Percentiles rank a stretch among this genome's conserved stretches.
phyloP scores from a whole-genome alignment of 2,113 vertebrate species.

The Gallinago paraguaiae region DNA sequence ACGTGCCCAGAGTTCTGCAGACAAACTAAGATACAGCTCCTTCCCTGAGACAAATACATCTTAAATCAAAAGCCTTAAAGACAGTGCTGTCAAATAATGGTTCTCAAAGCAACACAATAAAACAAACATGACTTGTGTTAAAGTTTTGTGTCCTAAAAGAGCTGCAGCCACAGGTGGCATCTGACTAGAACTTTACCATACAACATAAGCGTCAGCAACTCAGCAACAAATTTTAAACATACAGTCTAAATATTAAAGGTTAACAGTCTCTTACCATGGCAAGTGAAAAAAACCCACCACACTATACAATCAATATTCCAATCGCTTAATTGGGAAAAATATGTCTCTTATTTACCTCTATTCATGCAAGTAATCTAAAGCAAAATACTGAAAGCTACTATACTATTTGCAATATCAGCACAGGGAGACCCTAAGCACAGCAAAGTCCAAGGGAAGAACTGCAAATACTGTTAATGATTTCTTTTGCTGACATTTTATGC shows the following conservation, averaged over 20 bases:
- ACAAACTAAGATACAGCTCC: background rate
- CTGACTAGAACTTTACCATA: background rate
- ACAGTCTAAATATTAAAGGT: background rate
- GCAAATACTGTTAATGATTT: background rate
- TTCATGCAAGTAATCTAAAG: background rate
- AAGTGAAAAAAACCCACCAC: background rate
- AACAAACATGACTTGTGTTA: background rate
- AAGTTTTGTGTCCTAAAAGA: background rate
- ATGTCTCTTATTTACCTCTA: background rate
- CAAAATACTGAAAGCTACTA: background rate
- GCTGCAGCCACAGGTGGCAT: background rate
- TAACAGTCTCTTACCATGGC: background rate
- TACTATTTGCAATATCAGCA: background rate
- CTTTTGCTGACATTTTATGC: constrained; percentile 2
- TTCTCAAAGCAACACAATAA: background rate
- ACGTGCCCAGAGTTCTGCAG: background rate
- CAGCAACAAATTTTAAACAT: background rate
- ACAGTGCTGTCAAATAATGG: background rate
- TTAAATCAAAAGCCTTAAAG: background rate
- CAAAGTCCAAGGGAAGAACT: background rate
- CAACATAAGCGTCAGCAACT: background rate
- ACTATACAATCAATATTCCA: background rate
- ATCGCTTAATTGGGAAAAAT: background rate
- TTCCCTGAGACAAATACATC: background rate
- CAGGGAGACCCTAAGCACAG: background rate